These are phyloP conservation scores for Pangasianodon gigas DNA, from an alignment of 2,113 vertebrate genomes.

Conservation along the genomic window DNA sequence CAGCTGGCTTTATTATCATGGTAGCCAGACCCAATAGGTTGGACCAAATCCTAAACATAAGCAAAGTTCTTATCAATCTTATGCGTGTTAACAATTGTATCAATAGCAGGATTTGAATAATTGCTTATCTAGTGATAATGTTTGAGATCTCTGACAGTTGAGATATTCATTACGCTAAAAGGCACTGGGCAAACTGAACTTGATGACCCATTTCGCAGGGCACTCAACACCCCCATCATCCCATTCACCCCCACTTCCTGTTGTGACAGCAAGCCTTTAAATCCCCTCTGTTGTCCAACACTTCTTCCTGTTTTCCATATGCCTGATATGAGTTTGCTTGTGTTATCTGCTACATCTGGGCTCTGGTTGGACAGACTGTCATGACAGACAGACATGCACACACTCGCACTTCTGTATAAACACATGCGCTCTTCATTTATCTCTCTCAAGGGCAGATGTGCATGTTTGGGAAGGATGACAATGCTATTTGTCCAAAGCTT, in stretches of 20 bases:
- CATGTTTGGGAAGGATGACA: constrained; percentile 29
- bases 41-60: constrained; percentile 12
- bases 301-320: constrained; percentile 53
- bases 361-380: constrained; percentile 16
- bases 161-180: constrained; percentile 45
- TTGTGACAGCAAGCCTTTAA: constrained; percentile 46
- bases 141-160: constrained; percentile 27
- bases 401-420: not conserved
- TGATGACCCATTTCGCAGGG: constrained; percentile 49
- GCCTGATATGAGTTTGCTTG: constrained; percentile 46
- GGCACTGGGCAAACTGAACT: constrained; percentile 34
- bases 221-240: constrained; percentile 23
- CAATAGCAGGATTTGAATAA: constrained; percentile 14
- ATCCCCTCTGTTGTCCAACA: constrained; percentile 29
- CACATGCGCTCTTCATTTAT: constrained; percentile 31
- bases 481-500: constrained; percentile 1
- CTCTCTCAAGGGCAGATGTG: constrained; percentile 40
- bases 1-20: not conserved
- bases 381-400: not conserved
- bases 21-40: constrained; percentile 1
- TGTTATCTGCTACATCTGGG: constrained; percentile 47
- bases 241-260: constrained; percentile 46
- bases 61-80: not conserved
- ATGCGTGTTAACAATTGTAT: not conserved
- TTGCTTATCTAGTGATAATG: constrained; percentile 21